Conservation (phyloP, 2,888 invertebrate genomes). For the Cantharis lateralis region DNA sequence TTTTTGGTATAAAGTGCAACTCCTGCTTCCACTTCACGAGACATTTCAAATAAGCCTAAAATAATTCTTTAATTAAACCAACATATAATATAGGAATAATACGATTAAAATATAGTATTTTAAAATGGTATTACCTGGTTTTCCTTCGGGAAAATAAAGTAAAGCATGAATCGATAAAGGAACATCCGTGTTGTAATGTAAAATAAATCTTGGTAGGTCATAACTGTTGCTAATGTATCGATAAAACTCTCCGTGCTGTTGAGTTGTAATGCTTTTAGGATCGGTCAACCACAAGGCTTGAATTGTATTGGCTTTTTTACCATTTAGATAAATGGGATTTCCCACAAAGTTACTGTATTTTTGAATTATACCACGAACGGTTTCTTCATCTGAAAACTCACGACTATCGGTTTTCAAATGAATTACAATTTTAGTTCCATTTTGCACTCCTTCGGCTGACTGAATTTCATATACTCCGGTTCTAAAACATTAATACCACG, state of each 20-base stretch:
- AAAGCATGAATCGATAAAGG: constrained; percentile 90
- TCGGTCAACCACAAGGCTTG: constrained; percentile 94
- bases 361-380: constrained; percentile 82
- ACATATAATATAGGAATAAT: background rate
- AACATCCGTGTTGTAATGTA: constrained; percentile 93
- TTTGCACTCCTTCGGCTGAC: constrained; percentile 79
- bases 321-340: constrained; percentile 89
- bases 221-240: constrained; percentile 84
- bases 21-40: constrained; percentile 81
- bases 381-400: constrained; percentile 87
- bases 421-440: constrained; percentile 92
- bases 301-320: constrained; percentile 85
- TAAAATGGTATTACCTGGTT: constrained; percentile 46
- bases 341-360: constrained; percentile 98
- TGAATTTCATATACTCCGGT: constrained; percentile 88
- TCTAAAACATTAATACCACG: constrained; percentile 53
- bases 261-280: constrained; percentile 80
- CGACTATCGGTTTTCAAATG: constrained; percentile 86
- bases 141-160: constrained; percentile 92
- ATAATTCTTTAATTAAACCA: background rate
- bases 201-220: constrained; percentile 84
- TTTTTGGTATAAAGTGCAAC: constrained; percentile 91
- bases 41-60: constrained; percentile 83
- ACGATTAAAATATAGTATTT: background rate
- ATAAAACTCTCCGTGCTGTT: constrained; percentile 93